Evolutionary conservation across 2,888 invertebrate species (phyloP), one percentile per base, ranked within the genome.

Genomic region (Drosophila nigritarsus): DNA sequence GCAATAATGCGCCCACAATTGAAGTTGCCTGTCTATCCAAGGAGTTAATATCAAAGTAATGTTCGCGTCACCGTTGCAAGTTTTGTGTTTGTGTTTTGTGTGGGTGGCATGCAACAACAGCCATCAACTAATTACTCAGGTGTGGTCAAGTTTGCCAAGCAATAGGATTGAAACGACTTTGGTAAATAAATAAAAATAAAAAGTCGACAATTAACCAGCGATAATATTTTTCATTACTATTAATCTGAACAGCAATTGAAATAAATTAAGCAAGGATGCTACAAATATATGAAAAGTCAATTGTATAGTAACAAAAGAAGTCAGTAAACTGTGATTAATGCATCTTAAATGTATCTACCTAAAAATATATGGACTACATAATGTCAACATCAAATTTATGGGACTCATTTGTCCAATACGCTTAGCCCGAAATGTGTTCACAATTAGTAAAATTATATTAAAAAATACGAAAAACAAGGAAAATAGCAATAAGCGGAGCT

Each of bases 391-490:
- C 40, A 20, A 68, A 76, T 73, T 62, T 65, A 60, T 80, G 75
- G n/a, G n/a, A 49, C 59, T 60, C 62, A 78, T 73, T 80, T 69
- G 76, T 79, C 61, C 62, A 79, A 78, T 65, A 65, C 48, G 73
- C 65, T 75, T 65, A 54, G 45, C 34, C 54, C 48, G 54, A 80
- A 84, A 73, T 79, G 70, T 60, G 71, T 63, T 64, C 73, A 73
- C 62, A 78, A 82, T 83, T 78, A 80, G 68, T 72, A n/a, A 72
- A 77, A 79, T 78, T 79, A 65, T 77, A 65, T 65, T 50, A 54
- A 56, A 66, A 74, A 74, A 45, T 30, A 27, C 24, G 30, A 27
- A 32, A n/a, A 42, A 20, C 60, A 56, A 27, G 38, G 59, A 42
- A 9, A 63, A 45, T 9, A 55, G 20, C 20, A 65, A 45, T 11